Conservation (phyloP, 2,113 vertebrate species). For the Herpetotheres cachinnans region DNA sequence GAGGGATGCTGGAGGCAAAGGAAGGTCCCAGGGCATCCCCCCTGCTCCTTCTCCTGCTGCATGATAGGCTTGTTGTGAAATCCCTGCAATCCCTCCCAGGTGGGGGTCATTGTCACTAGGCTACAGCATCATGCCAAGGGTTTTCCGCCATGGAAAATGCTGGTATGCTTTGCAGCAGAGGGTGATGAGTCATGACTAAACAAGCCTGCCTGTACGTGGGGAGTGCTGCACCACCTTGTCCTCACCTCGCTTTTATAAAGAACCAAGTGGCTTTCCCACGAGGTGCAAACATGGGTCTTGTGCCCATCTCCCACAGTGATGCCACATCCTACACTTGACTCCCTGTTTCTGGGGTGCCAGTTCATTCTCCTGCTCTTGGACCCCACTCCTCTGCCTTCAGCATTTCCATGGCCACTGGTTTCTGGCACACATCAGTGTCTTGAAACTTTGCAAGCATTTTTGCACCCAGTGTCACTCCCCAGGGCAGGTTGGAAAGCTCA, state of each 20-base stretch:
- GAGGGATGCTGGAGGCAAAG: not conserved
- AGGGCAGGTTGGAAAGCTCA: not conserved
- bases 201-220: no score
- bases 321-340: fast-evolving
- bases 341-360: no score
- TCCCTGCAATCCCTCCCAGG: not conserved
- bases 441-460: not conserved
- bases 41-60: fast-evolving
- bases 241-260: not conserved
- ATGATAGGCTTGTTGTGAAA: not conserved
- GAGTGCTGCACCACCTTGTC: not conserved
- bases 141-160: not conserved
- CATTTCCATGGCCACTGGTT: not conserved
- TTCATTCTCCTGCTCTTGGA: not conserved
- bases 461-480: not conserved
- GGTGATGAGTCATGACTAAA: not conserved
- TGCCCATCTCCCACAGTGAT: fast-evolving
- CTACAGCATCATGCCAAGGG: not conserved
- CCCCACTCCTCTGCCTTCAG: not conserved
- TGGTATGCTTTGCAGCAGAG: not conserved
- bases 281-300: fast-evolving
- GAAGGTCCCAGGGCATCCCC: not conserved
- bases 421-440: not conserved
- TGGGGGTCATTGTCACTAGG: not conserved
- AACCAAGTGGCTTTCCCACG: not conserved